Evolutionary conservation across 2,888 invertebrate species (phyloP).

Genomic region (Merodon equestris): DNA sequence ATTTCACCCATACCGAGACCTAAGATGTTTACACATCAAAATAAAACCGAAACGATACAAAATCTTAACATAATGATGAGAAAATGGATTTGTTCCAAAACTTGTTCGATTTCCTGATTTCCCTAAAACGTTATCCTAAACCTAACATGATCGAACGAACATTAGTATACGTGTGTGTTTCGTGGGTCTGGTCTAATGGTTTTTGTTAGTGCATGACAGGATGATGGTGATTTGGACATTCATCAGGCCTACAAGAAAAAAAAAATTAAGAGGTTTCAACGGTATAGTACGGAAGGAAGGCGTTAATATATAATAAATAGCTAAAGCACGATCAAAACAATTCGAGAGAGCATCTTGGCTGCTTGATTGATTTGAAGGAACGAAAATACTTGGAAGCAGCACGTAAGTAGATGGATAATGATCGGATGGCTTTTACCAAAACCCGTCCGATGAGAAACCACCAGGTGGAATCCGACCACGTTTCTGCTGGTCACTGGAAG

Average conservation of each 20-base stretch:
- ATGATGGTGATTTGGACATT: constrained; percentile 20
- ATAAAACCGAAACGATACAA: too few relatives aligned
- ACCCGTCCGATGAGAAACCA: constrained; percentile 83
- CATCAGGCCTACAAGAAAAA: constrained; percentile 31
- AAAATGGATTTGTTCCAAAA: constrained; percentile 21
- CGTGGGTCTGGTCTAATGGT: constrained; percentile 22
- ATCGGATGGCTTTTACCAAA: constrained; percentile 80
- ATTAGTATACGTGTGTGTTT: constrained; percentile 1
- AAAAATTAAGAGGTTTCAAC: too few relatives aligned
- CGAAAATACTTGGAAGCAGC: constrained; percentile 51
- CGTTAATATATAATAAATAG: constrained; percentile 50
- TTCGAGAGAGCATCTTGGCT: constrained; percentile 12
- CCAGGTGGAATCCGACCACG: constrained; percentile 84
- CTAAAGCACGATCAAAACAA: constrained; percentile 27
- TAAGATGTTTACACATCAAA: constrained; percentile 18
- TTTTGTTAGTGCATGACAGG: constrained; percentile 27
- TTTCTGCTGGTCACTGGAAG: constrained; percentile 72
- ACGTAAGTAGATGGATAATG: too few relatives aligned
- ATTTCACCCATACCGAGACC: too few relatives aligned
- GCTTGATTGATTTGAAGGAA: too few relatives aligned
- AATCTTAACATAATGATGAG: too few relatives aligned
- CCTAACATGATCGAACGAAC: constrained; percentile 39
- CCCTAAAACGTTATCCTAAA: constrained; percentile 26
- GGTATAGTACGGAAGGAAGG: constrained; percentile 5
- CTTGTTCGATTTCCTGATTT: too few relatives aligned